Base-by-base conservation (phyloP, 2,113 vertebrate species). In the Odocoileus virginianus region DNA sequence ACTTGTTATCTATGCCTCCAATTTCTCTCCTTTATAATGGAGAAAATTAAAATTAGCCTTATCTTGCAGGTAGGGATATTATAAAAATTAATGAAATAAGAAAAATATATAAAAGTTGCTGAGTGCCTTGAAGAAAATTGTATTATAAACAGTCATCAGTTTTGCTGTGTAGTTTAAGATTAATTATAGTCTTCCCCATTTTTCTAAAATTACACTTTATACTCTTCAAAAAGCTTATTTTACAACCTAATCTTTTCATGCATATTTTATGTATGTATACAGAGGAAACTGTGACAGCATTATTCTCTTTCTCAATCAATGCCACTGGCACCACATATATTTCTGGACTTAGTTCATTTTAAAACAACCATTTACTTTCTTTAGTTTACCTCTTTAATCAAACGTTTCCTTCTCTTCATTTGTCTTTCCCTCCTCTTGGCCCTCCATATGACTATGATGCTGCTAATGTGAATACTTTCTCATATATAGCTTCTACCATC, bases 291-390 rank as follows among this genome's bases (percentile, higher is more conserved):
- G 55, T 83, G 28, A 86, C 14, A 94, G 23, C 43, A 95, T 87
- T 58, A 43, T 79, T 76, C 36, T 94, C 19, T 91, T 95, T 96
- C 43, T 94, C 43, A 94, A 82, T 95, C 93, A 97, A 86, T 98
- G 61, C 55, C 85, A 92, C 82, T 93, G 94, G 36, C 47, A 97
- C 88, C 64, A 71, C 54, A 89, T 93, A 96, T 86, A 84, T 71
- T 94, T 94, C 28, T 97, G 81, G 84, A 87, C n/a, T 25, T 79
- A 81, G 19, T 88, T 93, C 88, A 97, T 52, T 81, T 89, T 89
- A 40, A 89, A 86, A 64, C 50, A 87, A 43, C 74, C 30, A 96
- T 79, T 97, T 91, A 76, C 86, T 36, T 87, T 83, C 45, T 92
- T 92, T 88, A 94, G 52, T 40, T 95, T 82, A 74, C 94, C 14